A percentile compares a stretch with the other conserved stretches of the same genome.
phyloP scores from a whole-genome alignment of 2,797 vertebrate species.

The Telmatherina bonti region DNA sequence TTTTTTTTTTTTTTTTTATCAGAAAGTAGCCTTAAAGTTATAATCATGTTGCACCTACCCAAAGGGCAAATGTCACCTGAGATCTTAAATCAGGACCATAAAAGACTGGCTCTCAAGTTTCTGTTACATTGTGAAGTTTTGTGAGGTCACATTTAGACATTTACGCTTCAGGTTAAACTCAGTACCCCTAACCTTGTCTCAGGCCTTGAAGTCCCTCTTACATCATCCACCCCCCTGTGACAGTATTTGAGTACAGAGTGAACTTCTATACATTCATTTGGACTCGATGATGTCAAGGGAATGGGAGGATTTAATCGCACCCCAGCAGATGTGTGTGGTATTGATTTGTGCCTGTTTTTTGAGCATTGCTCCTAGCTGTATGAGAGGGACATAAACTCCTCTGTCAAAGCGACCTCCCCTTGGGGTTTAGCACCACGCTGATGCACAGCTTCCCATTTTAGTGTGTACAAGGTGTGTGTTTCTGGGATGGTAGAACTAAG shows the following conservation, averaged over 20 bases:
- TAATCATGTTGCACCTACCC: slow-evolving; percentile 41
- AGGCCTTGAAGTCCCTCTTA: slow-evolving; percentile 44
- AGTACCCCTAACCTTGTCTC: slow-evolving; percentile 47
- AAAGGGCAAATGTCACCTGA: slow-evolving; percentile 42
- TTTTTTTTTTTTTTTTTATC: slow-evolving; percentile 53
- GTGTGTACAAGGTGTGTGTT: slow-evolving; percentile 15
- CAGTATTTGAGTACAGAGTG: slow-evolving; percentile 9
- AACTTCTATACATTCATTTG: slow-evolving; percentile 27
- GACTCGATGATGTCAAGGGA: slow-evolving; percentile 37
- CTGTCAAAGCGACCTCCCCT: slow-evolving; percentile 67
- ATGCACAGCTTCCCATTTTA: slow-evolving; percentile 20
- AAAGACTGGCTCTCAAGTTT: slow-evolving; percentile 12
- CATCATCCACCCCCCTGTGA: slow-evolving; percentile 19
- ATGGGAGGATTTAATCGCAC: slow-evolving; percentile 69
- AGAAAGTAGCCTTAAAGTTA: slow-evolving; percentile 32
- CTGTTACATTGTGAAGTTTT: slow-evolving; percentile 35
- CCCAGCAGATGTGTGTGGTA: slow-evolving; percentile 70
- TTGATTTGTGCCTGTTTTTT: slow-evolving; percentile 73
- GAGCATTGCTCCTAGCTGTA: slow-evolving; percentile 49
- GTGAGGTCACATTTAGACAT: slow-evolving; percentile 31
- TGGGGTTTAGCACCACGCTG: slow-evolving; percentile 26
- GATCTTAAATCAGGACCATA: neutral
- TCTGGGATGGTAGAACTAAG: slow-evolving; percentile 21
- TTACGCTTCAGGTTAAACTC: slow-evolving; percentile 37
- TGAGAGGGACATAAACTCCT: slow-evolving; percentile 62